phyloP scores from a whole-genome alignment of 2,113 vertebrate species.

The Phycodurus eques region DNA sequence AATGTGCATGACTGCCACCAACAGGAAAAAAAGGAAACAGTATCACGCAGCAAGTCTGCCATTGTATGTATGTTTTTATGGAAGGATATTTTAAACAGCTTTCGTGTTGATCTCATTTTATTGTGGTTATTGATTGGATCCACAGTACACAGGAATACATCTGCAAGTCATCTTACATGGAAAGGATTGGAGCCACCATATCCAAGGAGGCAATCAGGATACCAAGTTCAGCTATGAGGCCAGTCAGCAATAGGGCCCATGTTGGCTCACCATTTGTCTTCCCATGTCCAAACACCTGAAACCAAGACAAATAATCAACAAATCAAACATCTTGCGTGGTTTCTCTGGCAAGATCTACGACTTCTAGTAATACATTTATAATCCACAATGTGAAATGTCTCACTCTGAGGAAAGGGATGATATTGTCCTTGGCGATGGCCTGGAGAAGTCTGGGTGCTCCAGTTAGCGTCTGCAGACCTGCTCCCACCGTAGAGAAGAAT shows the following conservation, averaged over 20 bases:
- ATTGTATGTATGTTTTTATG: neutral
- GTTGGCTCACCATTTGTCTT: constrained; percentile 95
- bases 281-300: constrained; percentile 91
- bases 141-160: neutral
- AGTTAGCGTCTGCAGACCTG: constrained; percentile 90
- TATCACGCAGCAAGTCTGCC: neutral
- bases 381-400: constrained; percentile 2
- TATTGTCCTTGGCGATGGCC: constrained; percentile 97
- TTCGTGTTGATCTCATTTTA: neutral
- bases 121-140: neutral
- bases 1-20: neutral
- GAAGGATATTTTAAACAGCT: neutral
- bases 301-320: neutral
- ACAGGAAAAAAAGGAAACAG: neutral
- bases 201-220: constrained; percentile 98
- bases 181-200: constrained; percentile 98
- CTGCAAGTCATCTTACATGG: constrained; percentile 80
- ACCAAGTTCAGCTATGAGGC: constrained; percentile 91
- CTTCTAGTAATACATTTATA: neutral
- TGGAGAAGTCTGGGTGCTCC: constrained; percentile 93
- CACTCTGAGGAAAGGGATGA: constrained; percentile 95
- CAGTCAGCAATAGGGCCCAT: constrained; percentile 92
- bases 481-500: constrained; percentile 96
- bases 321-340: neutral
- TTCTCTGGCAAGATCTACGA: neutral